Evolutionary conservation across 92 coral and sea anemone genomes (phyloP).

Genomic region (Ricordea florida): DNA sequence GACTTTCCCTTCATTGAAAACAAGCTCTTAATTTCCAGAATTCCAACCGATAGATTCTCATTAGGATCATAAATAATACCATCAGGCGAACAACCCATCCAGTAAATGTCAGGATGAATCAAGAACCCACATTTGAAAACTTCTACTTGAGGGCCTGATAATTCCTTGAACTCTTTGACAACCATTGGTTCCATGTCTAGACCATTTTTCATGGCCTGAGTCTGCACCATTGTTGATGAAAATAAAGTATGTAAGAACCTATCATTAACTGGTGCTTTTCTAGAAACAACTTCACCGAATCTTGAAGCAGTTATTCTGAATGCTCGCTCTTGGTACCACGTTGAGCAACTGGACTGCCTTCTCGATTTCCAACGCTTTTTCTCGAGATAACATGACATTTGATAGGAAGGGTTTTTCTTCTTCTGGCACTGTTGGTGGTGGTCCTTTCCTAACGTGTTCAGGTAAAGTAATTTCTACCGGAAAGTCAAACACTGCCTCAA

Average conservation of each 20-base stretch:
- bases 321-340: slow-evolving; percentile 34
- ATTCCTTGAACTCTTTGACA: slow-evolving; percentile 21
- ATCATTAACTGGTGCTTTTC: slow-evolving; percentile 15
- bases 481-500: slow-evolving; percentile 21
- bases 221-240: slow-evolving; percentile 18
- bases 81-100: slow-evolving; percentile 29
- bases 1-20: slow-evolving; percentile 23
- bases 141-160: slow-evolving; percentile 24
- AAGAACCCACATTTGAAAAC: slow-evolving; percentile 31
- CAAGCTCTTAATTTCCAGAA: slow-evolving; percentile 18
- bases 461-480: slow-evolving; percentile 20
- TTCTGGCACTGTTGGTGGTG: slow-evolving; percentile 10
- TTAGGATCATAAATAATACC: slow-evolving; percentile 25
- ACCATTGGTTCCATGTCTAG: slow-evolving; percentile 12
- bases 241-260: slow-evolving; percentile 23
- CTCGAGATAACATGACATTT: slow-evolving; percentile 25
- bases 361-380: slow-evolving; percentile 17
- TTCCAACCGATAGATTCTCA: slow-evolving; percentile 29
- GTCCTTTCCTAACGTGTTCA: slow-evolving; percentile 21
- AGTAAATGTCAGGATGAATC: slow-evolving; percentile 24
- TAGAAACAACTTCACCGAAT: slow-evolving; percentile 15
- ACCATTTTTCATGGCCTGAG: slow-evolving; percentile 32
- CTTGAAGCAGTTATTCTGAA: slow-evolving; percentile 33
- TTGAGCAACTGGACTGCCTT: slow-evolving; percentile 22
- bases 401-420: slow-evolving; percentile 25